A percentile compares a stretch with the other conserved stretches of the same genome.
Evolutionary conservation across 2,113 vertebrate species (phyloP).

Genomic region (Illadopsis cleaveri): DNA sequence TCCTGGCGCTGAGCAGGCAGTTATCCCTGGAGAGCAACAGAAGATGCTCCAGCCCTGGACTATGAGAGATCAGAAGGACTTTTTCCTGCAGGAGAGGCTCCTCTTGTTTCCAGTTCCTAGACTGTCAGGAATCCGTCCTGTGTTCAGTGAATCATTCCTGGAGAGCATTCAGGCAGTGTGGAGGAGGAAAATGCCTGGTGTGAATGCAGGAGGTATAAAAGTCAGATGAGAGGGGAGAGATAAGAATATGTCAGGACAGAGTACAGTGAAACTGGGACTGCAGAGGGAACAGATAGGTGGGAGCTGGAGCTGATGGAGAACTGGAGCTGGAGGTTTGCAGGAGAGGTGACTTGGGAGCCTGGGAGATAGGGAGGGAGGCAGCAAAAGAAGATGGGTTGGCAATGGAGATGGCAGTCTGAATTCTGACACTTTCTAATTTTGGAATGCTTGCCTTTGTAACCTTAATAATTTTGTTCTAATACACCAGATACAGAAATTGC

Average conservation of each 20-base stretch:
- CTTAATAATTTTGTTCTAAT: conserved; percentile 68
- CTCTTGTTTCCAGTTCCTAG: conserved; percentile 27
- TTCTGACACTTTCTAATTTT: conserved; percentile 57
- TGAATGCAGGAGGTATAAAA: conserved; percentile 42
- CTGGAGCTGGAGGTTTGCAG: neutral
- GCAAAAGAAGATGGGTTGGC: neutral
- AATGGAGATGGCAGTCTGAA: conserved; percentile 36
- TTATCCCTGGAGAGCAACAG: neutral
- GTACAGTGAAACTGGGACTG: neutral
- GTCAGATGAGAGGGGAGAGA: conserved; percentile 25
- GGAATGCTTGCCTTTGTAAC: conserved; percentile 54
- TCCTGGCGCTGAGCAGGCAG: neutral
- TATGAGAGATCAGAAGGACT: neutral
- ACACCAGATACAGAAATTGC: conserved; percentile 44
- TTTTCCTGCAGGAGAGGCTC: neutral
- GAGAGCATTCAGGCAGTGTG: conserved; percentile 45
- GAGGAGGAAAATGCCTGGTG: conserved; percentile 49
- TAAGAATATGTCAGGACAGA: neutral
- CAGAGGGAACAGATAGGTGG: neutral
- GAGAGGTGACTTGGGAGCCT: neutral
- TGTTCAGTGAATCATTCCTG: conserved; percentile 46
- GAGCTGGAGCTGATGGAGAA: neutral
- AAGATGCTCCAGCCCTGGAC: neutral
- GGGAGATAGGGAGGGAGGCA: neutral
- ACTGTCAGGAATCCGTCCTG: conserved; percentile 18